phyloP scores from a whole-genome alignment of 2,888 invertebrate genomes.

The Agrochola lota region DNA sequence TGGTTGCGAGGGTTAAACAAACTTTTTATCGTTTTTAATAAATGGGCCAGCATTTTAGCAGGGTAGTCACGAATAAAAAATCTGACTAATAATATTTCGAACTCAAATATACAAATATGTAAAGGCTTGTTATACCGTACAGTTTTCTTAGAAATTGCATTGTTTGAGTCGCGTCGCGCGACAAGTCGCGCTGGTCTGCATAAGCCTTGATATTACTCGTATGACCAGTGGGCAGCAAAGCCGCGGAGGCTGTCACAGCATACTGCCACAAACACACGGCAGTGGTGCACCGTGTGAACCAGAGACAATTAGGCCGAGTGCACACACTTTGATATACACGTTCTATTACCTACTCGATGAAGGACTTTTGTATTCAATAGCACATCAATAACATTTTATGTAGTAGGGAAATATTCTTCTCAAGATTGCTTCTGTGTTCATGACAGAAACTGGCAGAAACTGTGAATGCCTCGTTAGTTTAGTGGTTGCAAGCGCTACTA shows the following conservation, averaged over 20 bases:
- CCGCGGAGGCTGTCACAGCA: slow-evolving; percentile 46
- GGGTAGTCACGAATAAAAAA: background rate
- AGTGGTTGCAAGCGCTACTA: background rate
- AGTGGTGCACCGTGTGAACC: slow-evolving; percentile 45
- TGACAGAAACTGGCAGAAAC: background rate
- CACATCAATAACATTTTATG: slow-evolving; percentile 8
- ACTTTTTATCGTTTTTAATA: slow-evolving; percentile 28
- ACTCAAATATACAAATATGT: background rate
- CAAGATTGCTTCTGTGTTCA: background rate
- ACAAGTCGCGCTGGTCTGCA: too few species aligned
- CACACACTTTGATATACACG: slow-evolving; percentile 6
- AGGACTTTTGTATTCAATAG: slow-evolving; percentile 22
- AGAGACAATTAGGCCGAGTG: slow-evolving; percentile 63
- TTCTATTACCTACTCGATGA: slow-evolving; percentile 18
- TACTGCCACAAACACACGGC: slow-evolving; percentile 60
- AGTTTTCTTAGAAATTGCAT: too few species aligned
- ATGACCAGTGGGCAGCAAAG: slow-evolving; percentile 39
- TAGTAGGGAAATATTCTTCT: background rate
- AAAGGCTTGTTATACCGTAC: too few species aligned
- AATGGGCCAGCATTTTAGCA: slow-evolving; percentile 8
- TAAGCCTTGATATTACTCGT: background rate
- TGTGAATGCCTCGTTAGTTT: background rate
- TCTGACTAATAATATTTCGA: background rate
- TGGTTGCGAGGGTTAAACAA: slow-evolving; percentile 29
- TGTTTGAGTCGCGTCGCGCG: too few species aligned